A percentile compares a stretch with the other conserved stretches of the same genome.
phyloP scores from a whole-genome alignment of 2,113 vertebrate genomes.

The Octodon degus region DNA sequence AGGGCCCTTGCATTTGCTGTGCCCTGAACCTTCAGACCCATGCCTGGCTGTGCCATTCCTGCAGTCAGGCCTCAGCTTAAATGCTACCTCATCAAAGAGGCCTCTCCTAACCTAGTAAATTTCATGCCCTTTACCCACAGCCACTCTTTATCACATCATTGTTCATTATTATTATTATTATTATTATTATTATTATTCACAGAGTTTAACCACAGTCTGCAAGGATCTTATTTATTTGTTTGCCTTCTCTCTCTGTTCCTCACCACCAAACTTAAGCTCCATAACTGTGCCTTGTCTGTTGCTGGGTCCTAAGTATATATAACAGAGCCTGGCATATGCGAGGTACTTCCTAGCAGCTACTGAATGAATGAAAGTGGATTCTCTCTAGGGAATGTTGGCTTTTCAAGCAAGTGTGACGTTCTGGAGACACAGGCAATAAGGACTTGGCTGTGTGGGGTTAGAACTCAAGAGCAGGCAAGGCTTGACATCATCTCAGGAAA shows the following conservation, averaged over 20 bases:
- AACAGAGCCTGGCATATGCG: neutral
- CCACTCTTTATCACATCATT: neutral
- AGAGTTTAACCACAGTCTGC: neutral
- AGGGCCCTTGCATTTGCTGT: conserved; percentile 13
- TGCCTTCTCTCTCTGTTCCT: neutral
- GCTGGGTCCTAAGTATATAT: neutral
- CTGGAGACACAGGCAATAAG: neutral
- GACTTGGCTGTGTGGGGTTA: neutral
- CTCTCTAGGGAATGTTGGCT: neutral
- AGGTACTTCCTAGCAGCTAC: neutral
- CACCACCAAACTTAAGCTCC: neutral
- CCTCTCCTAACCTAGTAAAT: neutral
- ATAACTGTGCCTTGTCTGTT: neutral
- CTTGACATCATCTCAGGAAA: neutral
- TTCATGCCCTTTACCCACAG: neutral
- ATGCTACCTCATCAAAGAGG: neutral
- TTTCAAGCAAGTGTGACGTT: neutral
- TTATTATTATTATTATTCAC: neutral
- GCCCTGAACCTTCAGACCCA: neutral
- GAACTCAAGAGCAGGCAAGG: neutral
- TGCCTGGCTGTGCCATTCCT: neutral
- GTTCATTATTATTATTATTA: neutral
- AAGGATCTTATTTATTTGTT: neutral
- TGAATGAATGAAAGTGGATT: neutral
- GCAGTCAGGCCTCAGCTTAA: neutral